Base-by-base conservation (phyloP, 2,888 invertebrate genomes). In the Scrobipalpa atriplicella region DNA sequence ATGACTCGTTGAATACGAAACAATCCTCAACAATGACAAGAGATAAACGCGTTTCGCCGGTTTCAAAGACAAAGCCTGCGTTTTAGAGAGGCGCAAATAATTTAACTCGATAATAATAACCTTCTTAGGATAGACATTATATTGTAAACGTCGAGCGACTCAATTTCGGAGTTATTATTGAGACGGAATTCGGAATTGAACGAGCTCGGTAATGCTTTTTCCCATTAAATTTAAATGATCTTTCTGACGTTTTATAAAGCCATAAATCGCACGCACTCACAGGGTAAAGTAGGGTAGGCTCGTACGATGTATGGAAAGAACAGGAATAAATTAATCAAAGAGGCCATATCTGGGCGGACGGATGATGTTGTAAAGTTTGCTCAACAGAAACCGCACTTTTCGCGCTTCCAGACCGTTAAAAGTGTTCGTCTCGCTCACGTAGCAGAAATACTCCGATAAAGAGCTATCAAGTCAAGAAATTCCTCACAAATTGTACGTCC, bases 161-260 rank as follows among this genome's bases (percentile, higher is more conserved):
- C 52, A 73, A 77, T 72, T 75, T 70, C 67, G 68, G 69, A 62
- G 66, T 72, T 73, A 72, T 75, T 74, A 77, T 75, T 70, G 69
- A 73, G 66, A 74, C 69, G 71, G 78, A 79, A 81, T 78, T 79
- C 78, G 68, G 73, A 81, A 81, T 80, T 73, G 72, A 72, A 73
- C 69, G 72, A 69, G 71, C 72, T 71, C 72, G 70, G 75, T 76
- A 72, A 77, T 67, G 78, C 79, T 75, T 75, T 78, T 80, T 80
- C 73, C 75, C 81, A 86, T 85, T 80, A 84, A 84, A 75, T 29
- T 83, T 72, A 83, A 88, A 88, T 84, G 83, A 78, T 70, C 81
- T 78, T 74, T 73, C 77, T 82, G 78, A 71, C 86, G 83, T 89
- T 88, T 85, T 85, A 88, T 85, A 75, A 73, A 78, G 80, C 78